Evolutionary conservation across 2,888 invertebrate genomes (phyloP), one percentile per base, ranked within the genome.

Genomic region (Kuschelorhynchus macadamiae): DNA sequence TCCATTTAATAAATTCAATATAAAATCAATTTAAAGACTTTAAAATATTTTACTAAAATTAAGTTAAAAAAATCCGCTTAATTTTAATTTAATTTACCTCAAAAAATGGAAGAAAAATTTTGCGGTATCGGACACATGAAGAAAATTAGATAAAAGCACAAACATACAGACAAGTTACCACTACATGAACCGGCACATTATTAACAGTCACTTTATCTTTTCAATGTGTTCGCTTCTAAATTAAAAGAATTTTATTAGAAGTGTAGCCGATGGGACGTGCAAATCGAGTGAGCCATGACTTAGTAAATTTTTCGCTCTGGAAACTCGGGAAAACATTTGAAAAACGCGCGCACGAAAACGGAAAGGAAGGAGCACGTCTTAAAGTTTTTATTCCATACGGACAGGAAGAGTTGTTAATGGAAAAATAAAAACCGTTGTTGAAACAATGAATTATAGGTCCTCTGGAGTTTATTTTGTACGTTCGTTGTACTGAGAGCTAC

Each of bases 271-370:
- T 62, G 67, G 50, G 21, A 61, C 62, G 67, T 62, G 56, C 53
- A 60, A 60, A 67, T 61, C 46, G 61, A 67, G 62, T 67, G 67
- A 67, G 47, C 56, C 61, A 56, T 56, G 56, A 67, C 61, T 67
- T 67, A 46, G 56, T 50, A 56, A 62, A 61, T 62, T 67, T 61
- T 67, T 62, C 61, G 61, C 61, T 67, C 32, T 55, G 66, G 66
- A 62, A 56, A 44, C 47, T 36, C 33, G 41, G 61, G 61, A 61
- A 64, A 64, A 64, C 57, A 64, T 66, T 67, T 67, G 56, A 67
- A 67, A 67, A 67, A 67, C 61, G 67, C 67, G 59, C 66, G 67
- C 67, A 60, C 64, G 17, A 50, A 25, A 56, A 42, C n/a, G 44
- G 62, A n/a, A n/a, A n/a, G n/a, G n/a, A n/a, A n/a, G 39, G 66